Evolutionary conservation across 2,888 invertebrate genomes (phyloP), one percentile per base, ranked within the genome.

Genomic region (Alentia gelatinosa): DNA sequence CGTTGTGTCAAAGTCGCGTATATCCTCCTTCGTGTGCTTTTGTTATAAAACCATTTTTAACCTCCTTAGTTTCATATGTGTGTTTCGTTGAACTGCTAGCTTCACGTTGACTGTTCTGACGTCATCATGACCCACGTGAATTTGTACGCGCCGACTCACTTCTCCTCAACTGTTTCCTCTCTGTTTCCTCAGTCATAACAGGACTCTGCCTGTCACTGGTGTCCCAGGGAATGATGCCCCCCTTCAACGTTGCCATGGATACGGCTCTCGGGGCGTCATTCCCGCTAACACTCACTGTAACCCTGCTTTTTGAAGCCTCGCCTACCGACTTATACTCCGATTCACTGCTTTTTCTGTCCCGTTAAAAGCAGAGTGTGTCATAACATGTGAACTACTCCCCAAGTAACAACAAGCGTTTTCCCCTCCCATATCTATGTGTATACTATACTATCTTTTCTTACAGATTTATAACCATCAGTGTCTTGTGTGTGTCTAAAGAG

Each of bases 181-280:
- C 37, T 23, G 23, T 37, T 23, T n/a, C n/a, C n/a, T 79, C 19
- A 19, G 23, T 35, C 35, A 23, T 37, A 79, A 35, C 79, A 79
- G 1, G 79, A 79, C 79, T 35, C 47, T 47, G 35, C 79, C 79
- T 79, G 35, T 39, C 12, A 12, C 79, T 79, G 63, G 26, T 86
- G 86, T 86, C 86, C 12, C 47, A 42, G 30, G 86, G 86, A 86
- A 86, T 86, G 86, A 47, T 30, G 47, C 86, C 86, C 86, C 86
- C 50, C 47, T 1, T 30, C 35, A n/a, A 12, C 19, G 56, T 56
- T 56, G n/a, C 56, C 56, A 56, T 56, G 12, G 56, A n/a, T 19
- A 56, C 1, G 3, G 19, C 56, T 56, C n/a, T n/a, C 19, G 56
- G 56, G 86, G 47, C 47, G 7, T 86, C 86, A 86, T 86, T 47